These are phyloP conservation scores for Lichenostomus cassidix DNA, from an alignment of 2,113 vertebrate genomes.

Conservation along the genomic window DNA sequence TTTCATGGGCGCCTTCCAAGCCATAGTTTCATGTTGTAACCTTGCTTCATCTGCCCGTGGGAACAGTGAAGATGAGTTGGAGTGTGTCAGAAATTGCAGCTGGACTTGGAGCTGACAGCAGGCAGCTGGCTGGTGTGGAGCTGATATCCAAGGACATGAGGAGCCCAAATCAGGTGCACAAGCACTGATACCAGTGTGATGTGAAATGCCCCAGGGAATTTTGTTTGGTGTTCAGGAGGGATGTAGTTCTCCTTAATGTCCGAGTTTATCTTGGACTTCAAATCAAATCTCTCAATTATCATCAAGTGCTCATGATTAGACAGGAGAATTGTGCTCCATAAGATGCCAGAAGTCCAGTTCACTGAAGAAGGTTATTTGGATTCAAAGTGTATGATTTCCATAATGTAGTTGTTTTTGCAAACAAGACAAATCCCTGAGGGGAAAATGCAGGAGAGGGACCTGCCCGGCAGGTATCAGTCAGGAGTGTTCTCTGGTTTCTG, in stretches of 20 bases:
- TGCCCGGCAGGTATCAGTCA: neutral
- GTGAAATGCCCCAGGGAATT: neutral
- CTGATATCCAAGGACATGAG: neutral
- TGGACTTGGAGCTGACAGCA: neutral
- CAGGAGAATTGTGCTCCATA: neutral
- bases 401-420: neutral
- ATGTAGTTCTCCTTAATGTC: neutral
- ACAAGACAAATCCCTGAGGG: neutral
- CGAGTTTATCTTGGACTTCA: neutral
- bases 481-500: neutral
- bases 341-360: neutral
- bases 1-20: neutral
- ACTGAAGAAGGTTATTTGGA: neutral
- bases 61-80: neutral
- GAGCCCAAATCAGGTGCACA: too few species aligned
- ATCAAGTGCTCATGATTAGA: neutral
- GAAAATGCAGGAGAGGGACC: neutral
- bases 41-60: neutral
- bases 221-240: neutral
- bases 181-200: neutral
- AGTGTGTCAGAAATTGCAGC: neutral
- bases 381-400: rapidly evolving
- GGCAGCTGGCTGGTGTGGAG: neutral
- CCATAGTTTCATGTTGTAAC: neutral
- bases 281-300: neutral